These are phyloP conservation scores for Ectobius pallidus DNA, from an alignment of 2,888 invertebrate species.

Conservation along the genomic window DNA sequence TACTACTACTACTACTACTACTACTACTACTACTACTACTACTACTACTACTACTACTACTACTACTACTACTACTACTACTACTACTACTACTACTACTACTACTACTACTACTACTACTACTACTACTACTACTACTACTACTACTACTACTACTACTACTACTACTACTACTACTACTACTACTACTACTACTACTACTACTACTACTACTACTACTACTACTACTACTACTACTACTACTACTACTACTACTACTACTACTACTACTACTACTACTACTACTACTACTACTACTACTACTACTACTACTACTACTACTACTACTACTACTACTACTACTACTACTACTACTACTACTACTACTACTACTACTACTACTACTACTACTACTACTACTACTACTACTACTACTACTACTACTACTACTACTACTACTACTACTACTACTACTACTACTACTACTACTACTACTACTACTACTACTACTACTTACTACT, in stretches of 20 bases:
- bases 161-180: not conserved
- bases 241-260: not conserved
- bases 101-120: not conserved
- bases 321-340: not conserved
- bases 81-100: not conserved
- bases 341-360: not conserved
- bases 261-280: not conserved
- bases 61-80: not conserved
- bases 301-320: not conserved
- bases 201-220: not conserved
- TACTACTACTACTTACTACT: too few relatives aligned
- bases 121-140: not conserved
- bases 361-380: not conserved
- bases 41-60: not conserved
- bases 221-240: not conserved
- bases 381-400: not conserved
- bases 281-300: not conserved
- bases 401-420: not conserved
- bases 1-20: not conserved
- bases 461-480: not conserved
- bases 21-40: not conserved
- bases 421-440: not conserved
- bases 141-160: not conserved
- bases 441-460: not conserved
- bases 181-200: not conserved